A percentile compares a stretch with the other conserved stretches of the same genome.
phyloP scores from a whole-genome alignment of 2,113 vertebrate genomes.

The Chaetura pelagica region DNA sequence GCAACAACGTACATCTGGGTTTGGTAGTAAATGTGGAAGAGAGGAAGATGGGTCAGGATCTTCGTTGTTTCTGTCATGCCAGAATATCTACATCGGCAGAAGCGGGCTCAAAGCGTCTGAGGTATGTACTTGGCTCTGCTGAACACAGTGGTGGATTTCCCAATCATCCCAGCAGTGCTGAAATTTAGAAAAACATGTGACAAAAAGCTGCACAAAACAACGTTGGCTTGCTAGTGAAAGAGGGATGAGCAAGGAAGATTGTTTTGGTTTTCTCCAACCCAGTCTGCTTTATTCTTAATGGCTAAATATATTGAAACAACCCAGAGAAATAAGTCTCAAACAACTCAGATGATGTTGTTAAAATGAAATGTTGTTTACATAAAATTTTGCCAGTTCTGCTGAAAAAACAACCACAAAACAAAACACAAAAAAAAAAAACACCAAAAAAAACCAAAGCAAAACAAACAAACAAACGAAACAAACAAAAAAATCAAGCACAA shows the following conservation, averaged over 20 bases:
- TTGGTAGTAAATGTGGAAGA: not conserved
- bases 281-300: constrained; percentile 1
- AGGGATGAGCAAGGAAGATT: not conserved
- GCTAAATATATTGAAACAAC: constrained; percentile 7
- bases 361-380: not conserved
- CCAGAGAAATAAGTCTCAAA: not conserved
- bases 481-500: no score
- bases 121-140: not conserved
- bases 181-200: not conserved
- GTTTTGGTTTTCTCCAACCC: constrained; percentile 12
- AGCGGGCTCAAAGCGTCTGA: not conserved
- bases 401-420: not conserved
- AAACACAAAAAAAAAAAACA: no score
- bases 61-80: not conserved
- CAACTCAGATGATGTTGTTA: not conserved
- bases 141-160: not conserved
- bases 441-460: not conserved
- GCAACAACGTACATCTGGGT: not conserved
- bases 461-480: no score
- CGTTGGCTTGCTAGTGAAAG: not conserved
- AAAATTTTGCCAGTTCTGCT: not conserved
- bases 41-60: not conserved
- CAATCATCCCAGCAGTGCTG: not conserved
- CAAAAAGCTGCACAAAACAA: not conserved
- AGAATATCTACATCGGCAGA: not conserved